Evolutionary conservation across 2,888 invertebrate genomes (phyloP).

Genomic region (Thelaira solivaga): DNA sequence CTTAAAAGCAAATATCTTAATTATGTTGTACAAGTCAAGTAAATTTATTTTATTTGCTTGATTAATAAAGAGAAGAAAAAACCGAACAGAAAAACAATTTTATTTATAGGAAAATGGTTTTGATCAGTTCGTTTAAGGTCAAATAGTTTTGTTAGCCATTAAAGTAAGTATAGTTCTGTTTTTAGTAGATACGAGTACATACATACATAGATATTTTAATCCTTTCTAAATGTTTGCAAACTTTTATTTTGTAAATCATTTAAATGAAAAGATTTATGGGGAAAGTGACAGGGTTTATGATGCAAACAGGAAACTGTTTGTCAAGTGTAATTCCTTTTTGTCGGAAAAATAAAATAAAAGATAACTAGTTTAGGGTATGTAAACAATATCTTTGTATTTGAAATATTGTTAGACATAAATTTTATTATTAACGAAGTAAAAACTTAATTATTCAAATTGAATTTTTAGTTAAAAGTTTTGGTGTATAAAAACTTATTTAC

Average conservation of each 20-base stretch:
- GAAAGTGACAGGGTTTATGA: neutral
- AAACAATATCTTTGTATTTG: too few species aligned
- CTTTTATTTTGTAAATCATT: neutral
- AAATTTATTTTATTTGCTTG: conserved; percentile 1
- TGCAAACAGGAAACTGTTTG: conserved; percentile 2
- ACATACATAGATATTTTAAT: neutral
- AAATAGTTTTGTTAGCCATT: conserved; percentile 9
- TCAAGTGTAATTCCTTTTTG: neutral
- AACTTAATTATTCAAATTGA: too few species aligned
- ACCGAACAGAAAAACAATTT: neutral
- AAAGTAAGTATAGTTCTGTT: too few species aligned
- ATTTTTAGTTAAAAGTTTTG: too few species aligned
- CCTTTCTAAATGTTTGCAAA: neutral
- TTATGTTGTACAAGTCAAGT: conserved; percentile 23
- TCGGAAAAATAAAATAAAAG: neutral
- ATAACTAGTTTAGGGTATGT: too few species aligned
- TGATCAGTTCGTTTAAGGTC: conserved; percentile 32
- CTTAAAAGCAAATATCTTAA: conserved; percentile 39
- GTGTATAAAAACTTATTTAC: too few species aligned
- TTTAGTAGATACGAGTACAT: too few species aligned
- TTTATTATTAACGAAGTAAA: too few species aligned
- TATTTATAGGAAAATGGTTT: neutral
- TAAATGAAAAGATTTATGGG: conserved; percentile 15
- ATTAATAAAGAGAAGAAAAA: neutral
- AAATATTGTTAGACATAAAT: too few species aligned